Evolutionary conservation across 2,888 invertebrate genomes (phyloP), one percentile per base, ranked within the genome.

Genomic region (Crepidodera aurea): DNA sequence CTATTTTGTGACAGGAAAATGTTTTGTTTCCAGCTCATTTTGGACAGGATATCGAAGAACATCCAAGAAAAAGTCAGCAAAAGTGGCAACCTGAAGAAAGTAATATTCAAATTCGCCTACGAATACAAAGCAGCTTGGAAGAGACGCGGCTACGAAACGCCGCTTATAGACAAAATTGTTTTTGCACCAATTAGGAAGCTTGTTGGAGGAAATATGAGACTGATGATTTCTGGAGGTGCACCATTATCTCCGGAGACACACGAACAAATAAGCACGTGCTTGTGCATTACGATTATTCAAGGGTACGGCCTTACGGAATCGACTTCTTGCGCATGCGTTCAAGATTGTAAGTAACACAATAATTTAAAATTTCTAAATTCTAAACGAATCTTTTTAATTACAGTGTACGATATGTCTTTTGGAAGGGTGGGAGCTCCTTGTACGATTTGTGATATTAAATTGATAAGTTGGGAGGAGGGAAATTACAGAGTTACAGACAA

Each of bases 271-370:
- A 90, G 92, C 80, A 88, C 93, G 64, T 96, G 96, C 78, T 86
- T 98, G 67, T 96, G 97, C 81, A 90, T 93, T 65, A 90, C 90
- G 65, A 89, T 99, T 40, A 88, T 93, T 61, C 94, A 95, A 78
- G 98, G 98, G 51, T 98, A 98, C 82, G 98, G 98, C 1, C 87
- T 98, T 65, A 99, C 98, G 0, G 98, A 99, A 86, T 96, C 98
- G 12, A 93, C 94, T 69, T 96, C 97, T 0, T 94, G 94, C 75
- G 97, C 96, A 53, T 89, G 91, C 63, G 92, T 92, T 55, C 91
- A 91, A 90, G 90, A 91, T 80, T 81, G 89, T 89, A 79, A 82
- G 85, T 84, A 62, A 19, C 5, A 42, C 27, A n/a, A n/a, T n/a
- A n/a, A n/a, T n/a, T n/a, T n/a, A n/a, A n/a, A n/a, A n/a, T n/a